Evolutionary conservation across 2,113 vertebrate species (phyloP).

Genomic region (Haliaeetus leucogaster): DNA sequence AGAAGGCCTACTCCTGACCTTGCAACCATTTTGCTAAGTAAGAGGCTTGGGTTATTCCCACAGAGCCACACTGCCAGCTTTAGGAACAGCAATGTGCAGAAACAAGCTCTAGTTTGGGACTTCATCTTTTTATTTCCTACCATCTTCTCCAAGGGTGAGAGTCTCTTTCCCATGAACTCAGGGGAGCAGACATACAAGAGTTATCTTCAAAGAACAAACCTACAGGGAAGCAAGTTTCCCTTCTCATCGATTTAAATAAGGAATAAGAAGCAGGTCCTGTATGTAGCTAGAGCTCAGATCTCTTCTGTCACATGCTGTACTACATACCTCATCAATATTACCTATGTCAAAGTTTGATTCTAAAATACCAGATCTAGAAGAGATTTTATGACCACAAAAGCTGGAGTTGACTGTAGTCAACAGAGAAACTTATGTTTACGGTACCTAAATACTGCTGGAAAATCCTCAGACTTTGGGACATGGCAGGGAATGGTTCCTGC

Average conservation of each 20-base stretch:
- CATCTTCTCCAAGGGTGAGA: not conserved
- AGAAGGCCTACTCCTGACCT: not conserved
- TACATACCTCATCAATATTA: not conserved
- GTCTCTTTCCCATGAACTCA: not conserved
- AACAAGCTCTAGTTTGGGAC: not conserved
- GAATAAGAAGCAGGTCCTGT: not conserved
- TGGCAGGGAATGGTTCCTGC: not conserved
- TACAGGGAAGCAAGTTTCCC: not conserved
- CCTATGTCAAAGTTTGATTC: not conserved
- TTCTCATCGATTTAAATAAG: not conserved
- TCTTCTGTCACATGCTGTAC: fast-evolving
- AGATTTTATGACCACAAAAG: not conserved
- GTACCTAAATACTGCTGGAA: not conserved
- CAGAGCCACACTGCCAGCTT: not conserved
- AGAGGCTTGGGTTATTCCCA: not conserved
- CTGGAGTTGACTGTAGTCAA: not conserved
- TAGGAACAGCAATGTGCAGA: not conserved
- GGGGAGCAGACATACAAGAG: not conserved
- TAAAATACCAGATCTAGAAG: not conserved
- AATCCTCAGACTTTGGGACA: not conserved
- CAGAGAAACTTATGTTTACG: not conserved
- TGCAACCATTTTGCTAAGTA: not conserved
- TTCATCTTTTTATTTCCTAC: not conserved
- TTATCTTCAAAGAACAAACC: not conserved
- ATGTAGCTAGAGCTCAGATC: not conserved